Percentiles rank a stretch among this genome's conserved stretches.
These are phyloP conservation scores for Anser cygnoides DNA, from an alignment of 2,113 vertebrate species.

Conservation along the genomic window DNA sequence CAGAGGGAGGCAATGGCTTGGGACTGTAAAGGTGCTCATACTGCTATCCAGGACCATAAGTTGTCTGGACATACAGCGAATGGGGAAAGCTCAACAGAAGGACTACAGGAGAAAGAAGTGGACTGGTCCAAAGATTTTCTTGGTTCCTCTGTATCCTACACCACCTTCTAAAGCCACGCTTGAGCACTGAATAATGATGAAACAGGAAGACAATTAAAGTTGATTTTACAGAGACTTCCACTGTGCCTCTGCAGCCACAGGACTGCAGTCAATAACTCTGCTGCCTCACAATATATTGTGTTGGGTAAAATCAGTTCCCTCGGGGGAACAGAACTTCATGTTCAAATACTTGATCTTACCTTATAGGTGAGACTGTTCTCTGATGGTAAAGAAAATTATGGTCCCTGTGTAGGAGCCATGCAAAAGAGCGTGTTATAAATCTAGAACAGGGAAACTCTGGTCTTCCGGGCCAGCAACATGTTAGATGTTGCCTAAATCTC, in stretches of 20 bases:
- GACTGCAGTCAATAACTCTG: background rate
- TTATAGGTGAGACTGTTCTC: constrained; percentile 7
- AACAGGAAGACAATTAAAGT: background rate
- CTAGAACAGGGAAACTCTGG: background rate
- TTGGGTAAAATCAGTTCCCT: background rate
- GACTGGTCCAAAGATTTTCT: accelerated
- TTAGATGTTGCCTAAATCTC: background rate
- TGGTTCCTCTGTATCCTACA: background rate
- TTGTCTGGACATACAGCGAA: background rate
- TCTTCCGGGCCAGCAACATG: background rate
- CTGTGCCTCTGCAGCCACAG: background rate
- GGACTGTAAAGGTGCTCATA: background rate
- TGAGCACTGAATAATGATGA: background rate
- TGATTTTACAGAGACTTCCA: background rate
- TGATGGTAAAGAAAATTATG: constrained; percentile 4
- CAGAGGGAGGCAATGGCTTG: background rate
- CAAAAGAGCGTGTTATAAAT: background rate
- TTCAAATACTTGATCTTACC: constrained; percentile 5
- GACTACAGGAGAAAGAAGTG: background rate
- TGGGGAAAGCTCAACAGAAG: background rate
- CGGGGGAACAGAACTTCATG: background rate
- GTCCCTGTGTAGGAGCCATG: background rate
- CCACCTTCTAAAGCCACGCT: background rate
- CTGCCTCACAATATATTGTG: constrained; percentile 15
- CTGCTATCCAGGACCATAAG: background rate